Base-by-base conservation (phyloP, 2,888 invertebrate species). In the Beris chalybata region DNA sequence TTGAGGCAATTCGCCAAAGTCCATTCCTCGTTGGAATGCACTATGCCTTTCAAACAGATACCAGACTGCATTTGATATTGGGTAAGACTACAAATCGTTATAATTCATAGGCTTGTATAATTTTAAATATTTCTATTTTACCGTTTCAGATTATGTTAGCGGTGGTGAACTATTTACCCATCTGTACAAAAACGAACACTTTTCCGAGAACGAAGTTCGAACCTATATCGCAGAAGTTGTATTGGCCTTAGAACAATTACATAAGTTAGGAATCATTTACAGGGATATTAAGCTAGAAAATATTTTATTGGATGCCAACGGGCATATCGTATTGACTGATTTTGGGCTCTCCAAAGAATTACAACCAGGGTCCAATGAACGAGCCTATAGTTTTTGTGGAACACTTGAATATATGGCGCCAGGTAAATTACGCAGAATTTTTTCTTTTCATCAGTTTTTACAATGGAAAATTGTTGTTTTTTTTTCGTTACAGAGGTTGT, bases 401-500 rank as follows among this genome's bases (percentile, higher is more conserved):
- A 98, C 97, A 70, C 93, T 97, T 74, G 97, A 98, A 79, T 98
- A 98, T 81, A 98, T 98, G 97, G 97, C 97, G 22, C 97, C 94
- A 0, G 93, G 75, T 74, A 67, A 55, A 38, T 31, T 61, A 50
- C 15, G 5, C 32, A 22, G 32, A 50, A 32, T 53, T 13, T 53
- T 54, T 15, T 13, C 9, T 11, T 2, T 52, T 11, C 44, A n/a
- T 50, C 32, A 45, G n/a, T n/a, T n/a, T 32, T 15, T 38, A 44
- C n/a, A 50, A 29, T 38, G 48, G 5, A 15, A 13, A 22, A 57
- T 57, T 52, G 59, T 67, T 53, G 52, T 5, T 65, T 48, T 7
- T 56, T 44, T 45, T 43, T 57, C n/a, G 1, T 68, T 55, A 5
- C 80, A 69, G 85, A 90, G 78, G 89, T 89, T 48, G 89, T 90